phyloP scores from a whole-genome alignment of 2,797 vertebrate species.

The Basileuterus tristriatus region DNA sequence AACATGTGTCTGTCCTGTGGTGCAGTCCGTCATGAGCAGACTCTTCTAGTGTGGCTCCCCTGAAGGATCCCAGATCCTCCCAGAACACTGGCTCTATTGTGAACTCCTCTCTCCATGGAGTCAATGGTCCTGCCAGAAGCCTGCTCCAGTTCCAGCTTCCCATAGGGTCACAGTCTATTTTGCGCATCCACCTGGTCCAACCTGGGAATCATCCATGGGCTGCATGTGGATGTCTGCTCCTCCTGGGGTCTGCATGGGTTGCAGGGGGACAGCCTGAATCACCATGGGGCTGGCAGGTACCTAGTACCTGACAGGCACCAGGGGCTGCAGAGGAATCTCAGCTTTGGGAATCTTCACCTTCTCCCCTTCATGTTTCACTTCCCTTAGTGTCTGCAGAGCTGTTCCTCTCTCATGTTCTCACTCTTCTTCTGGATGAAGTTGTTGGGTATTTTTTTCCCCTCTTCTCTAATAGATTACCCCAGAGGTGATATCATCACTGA shows the following conservation, averaged over 20 bases:
- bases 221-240: not conserved
- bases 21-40: not conserved
- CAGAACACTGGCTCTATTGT: rapidly evolving
- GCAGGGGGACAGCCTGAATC: not conserved
- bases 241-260: not conserved
- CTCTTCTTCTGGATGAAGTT: not conserved
- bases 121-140: not conserved
- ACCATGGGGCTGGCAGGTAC: not conserved
- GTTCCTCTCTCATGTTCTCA: not conserved
- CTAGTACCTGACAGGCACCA: not conserved
- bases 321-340: not conserved
- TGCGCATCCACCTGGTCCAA: not conserved
- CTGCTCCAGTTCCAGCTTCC: not conserved
- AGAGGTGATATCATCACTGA: not conserved
- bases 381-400: not conserved
- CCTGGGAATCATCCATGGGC: no score
- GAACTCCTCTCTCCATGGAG: not conserved
- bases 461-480: not conserved
- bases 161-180: not conserved
- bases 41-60: not conserved
- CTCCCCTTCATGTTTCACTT: not conserved
- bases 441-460: not conserved
- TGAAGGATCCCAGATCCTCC: not conserved
- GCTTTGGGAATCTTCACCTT: not conserved
- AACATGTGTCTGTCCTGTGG: not conserved